A percentile compares a stretch with the other conserved stretches of the same genome.
Conservation (phyloP, 1,140 invertebrate genomes). For the Diplogasteroides magnus region DNA sequence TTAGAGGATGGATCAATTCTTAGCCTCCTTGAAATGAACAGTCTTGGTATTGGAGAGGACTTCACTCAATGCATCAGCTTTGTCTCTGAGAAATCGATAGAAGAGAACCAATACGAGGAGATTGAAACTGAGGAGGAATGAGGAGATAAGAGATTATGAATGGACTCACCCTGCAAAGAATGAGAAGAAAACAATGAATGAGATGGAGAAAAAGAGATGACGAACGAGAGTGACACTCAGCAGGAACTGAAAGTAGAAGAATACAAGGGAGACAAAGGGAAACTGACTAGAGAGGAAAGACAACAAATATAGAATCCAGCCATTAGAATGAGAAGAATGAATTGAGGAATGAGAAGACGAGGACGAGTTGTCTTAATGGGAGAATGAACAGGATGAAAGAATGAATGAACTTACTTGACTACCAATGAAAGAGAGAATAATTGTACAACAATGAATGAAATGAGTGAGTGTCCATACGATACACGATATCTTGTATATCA, state of each 20-base stretch:
- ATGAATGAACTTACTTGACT: not conserved
- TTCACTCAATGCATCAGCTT: not conserved
- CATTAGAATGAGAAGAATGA: not conserved
- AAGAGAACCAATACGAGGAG: constrained; percentile 1
- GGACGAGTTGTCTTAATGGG: not conserved
- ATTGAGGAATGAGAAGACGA: constrained; percentile 3
- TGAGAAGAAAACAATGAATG: constrained; percentile 1
- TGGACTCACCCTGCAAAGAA: not conserved
- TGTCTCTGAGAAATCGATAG: constrained; percentile 6
- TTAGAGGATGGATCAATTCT: no score
- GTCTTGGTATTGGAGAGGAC: constrained; percentile 11
- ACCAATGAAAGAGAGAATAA: not conserved
- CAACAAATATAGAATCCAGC: constrained; percentile 1
- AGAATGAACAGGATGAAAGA: not conserved
- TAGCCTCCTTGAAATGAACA: constrained; percentile 19
- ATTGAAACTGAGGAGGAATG: not conserved
- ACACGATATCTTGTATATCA: not conserved
- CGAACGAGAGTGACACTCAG: constrained; percentile 3
- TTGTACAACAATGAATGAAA: not conserved
- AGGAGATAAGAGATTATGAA: not conserved
- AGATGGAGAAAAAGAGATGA: not conserved
- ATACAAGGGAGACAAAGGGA: not conserved
- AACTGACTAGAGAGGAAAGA: not conserved
- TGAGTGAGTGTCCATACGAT: not conserved
- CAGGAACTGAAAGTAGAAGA: not conserved